These are phyloP conservation scores for Tympanoctomys barrerae DNA, from an alignment of 2,797 vertebrate species.

Conservation along the genomic window DNA sequence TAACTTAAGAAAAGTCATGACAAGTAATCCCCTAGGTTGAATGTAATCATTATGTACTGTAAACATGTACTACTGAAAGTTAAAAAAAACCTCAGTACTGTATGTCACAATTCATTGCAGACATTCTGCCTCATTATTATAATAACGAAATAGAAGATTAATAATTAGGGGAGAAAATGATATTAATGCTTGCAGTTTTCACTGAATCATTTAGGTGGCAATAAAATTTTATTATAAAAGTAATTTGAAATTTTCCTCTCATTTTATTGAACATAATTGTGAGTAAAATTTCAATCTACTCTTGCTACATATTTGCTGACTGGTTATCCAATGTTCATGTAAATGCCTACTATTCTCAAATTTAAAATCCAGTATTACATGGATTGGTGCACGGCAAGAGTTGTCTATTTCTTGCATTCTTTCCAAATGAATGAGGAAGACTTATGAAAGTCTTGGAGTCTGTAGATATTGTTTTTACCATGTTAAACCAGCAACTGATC, in stretches of 20 bases:
- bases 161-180: not conserved
- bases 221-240: too few relatives aligned
- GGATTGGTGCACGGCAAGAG: not conserved
- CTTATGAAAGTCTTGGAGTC: not conserved
- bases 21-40: not conserved
- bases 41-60: not conserved
- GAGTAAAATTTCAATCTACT: not conserved
- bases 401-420: not conserved
- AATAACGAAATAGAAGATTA: not conserved
- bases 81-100: not conserved
- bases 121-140: not conserved
- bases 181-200: constrained; percentile 16
- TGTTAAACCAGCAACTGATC: not conserved
- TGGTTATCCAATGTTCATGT: constrained; percentile 1
- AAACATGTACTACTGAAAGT: not conserved
- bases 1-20: constrained; percentile 30
- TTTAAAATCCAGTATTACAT: not conserved
- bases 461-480: not conserved
- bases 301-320: not conserved
- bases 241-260: not conserved
- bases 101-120: not conserved
- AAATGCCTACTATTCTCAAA: not conserved
- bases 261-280: constrained; percentile 45
- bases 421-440: not conserved
- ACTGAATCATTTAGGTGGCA: not conserved